Base-by-base conservation (phyloP, 2,113 vertebrate species). In the Ibidorhyncha struthersii region DNA sequence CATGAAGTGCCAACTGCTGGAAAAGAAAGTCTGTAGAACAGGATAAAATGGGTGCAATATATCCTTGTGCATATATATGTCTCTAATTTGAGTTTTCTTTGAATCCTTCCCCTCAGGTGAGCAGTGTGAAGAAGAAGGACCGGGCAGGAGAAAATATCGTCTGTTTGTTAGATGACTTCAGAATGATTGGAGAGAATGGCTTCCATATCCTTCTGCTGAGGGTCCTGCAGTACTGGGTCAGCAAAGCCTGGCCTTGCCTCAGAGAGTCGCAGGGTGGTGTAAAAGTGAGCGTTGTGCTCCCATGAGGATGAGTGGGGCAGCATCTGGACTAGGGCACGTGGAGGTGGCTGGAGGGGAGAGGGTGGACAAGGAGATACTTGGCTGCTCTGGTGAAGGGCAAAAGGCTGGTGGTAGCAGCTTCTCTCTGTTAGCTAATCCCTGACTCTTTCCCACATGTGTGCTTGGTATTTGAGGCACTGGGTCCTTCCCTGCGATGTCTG, bases 401-500 rank as follows among this genome's bases (percentile, higher is more conserved):
- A 80, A 52, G 29, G 30, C 9, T 84, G 69, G 34, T 74, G 36
- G 7, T 49, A 49, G 40, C n/a, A 79, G 12, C 22, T 79, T 65
- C 22, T 94, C 53, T 40, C 78, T 62, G 71, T 95, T 82, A 49
- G 16, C 58, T 43, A 89, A 82, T 96, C 92, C 97, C 63, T 98
- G 92, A 97, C 97, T 96, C 78, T 27, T 53, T 50, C 73, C 66
- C 72, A 99, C 98, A 99, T 97, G 94, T 90, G 14, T 99, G 99
- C 89, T 95, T 99, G 92, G 99, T 99, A 18, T 98, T 99, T 92
- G 99, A 99, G 95, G 97, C 96, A 3, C 97, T 99, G 90, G 99
- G 98, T 30, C 98, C 98, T 23, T 98, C 99, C 71, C 95, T 99
- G 21, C 98, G 97, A 40, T 97, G 97, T 62, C 98, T 98, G 97